Percentiles rank a stretch among this genome's conserved stretches.
phyloP scores from a whole-genome alignment of 2,888 invertebrate genomes.

The Nysson spinosus region DNA sequence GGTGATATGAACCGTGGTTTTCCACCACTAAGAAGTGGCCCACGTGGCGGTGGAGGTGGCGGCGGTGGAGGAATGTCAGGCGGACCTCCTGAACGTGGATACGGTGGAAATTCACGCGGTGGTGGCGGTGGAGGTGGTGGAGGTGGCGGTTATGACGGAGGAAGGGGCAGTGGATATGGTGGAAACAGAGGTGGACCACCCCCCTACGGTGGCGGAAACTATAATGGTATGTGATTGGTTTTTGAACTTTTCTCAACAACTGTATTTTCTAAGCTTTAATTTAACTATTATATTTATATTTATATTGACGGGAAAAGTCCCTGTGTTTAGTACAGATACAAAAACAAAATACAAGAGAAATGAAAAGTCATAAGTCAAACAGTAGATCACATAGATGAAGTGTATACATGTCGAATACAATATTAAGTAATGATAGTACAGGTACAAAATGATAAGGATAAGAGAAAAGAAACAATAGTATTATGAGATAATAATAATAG shows the following conservation, averaged over 20 bases:
- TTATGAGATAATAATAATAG: no score
- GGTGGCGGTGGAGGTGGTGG: slow-evolving; percentile 60
- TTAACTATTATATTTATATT: neutral
- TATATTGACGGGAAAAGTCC: no score
- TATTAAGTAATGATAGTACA: no score
- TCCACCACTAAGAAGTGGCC: slow-evolving; percentile 70
- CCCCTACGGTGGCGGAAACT: slow-evolving; percentile 65
- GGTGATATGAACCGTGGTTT: no score
- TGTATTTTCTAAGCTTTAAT: neutral
- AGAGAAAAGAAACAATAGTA: no score
- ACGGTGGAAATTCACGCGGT: slow-evolving; percentile 72
- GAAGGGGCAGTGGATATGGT: slow-evolving; percentile 61
- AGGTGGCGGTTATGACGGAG: slow-evolving; percentile 65
- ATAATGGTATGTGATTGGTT: slow-evolving; percentile 60
- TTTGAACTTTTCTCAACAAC: neutral
- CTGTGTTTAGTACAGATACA: no score
- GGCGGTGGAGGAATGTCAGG: slow-evolving; percentile 72
- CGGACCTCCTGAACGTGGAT: slow-evolving; percentile 51
- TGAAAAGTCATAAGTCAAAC: no score
- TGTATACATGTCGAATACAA: no score
- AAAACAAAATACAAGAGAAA: no score
- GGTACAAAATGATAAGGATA: no score
- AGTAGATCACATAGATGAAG: no score
- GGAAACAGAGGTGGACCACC: slow-evolving; percentile 65
- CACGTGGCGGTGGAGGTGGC: slow-evolving; percentile 73